Base-by-base conservation (phyloP, 2,113 vertebrate species). In the Xerus inauris region DNA sequence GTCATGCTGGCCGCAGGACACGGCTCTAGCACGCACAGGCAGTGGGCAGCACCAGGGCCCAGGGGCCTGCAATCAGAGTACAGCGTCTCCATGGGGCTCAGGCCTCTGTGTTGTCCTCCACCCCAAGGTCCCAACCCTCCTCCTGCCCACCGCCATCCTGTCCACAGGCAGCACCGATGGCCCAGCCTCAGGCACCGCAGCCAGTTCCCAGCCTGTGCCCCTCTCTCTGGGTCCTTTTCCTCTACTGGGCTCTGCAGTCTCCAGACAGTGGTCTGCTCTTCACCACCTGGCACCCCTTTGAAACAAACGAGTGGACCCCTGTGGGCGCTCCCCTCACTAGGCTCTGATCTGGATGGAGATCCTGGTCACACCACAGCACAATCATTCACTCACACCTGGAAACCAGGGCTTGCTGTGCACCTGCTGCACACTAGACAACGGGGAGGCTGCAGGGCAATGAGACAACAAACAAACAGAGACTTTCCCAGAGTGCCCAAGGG, bases 171-270 rank as follows among this genome's bases (percentile, higher is more conserved):
- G 76, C 6, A 10, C 4, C 24, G 76, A 40, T 0, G 51, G 67
- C 73, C 49, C 24, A 14, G 14, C 26, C 49, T 35, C 51, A 26
- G 51, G 32, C 38, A 42, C 28, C 51, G 1, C 0, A 8, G 22
- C 35, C 13, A 2, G 57, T 47, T 17, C 49, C 2, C 0, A 0
- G 5, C 26, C 1, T 20, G 42, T 54, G 8, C 4, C 0, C 47
- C 45, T 10, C 82, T 14, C 95, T 62, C 4, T 7, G 24, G 65
- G 20, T 4, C 14, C 57, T 35, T 59, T 67, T 51, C 28, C 64
- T 35, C 38, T 10, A 1, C n/a, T 0, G 62, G 45, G 64, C 79
- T 51, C 45, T n/a, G 12, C 19, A 0, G 12, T 57, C 57, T 89
- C n/a, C 38, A 35, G 42, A 71, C 28, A 24, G 40, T 2, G 13